These are phyloP conservation scores for Oxycera nigricornis DNA, from an alignment of 2,888 invertebrate species.

Conservation along the genomic window DNA sequence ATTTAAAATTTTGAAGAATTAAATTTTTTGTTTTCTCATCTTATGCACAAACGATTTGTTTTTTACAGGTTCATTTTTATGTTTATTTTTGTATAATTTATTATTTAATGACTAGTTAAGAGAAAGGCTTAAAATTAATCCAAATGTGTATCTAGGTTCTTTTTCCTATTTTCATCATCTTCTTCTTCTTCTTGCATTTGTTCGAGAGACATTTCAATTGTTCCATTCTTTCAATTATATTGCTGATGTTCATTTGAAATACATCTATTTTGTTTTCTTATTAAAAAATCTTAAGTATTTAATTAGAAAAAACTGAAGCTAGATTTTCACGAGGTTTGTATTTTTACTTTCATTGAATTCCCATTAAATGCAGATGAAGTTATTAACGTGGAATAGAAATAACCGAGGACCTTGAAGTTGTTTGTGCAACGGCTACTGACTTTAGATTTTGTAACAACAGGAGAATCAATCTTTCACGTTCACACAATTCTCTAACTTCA, in stretches of 20 bases:
- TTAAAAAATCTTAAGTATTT: slow-evolving; percentile 22
- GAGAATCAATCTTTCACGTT: not conserved
- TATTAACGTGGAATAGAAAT: not conserved
- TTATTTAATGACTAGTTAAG: slow-evolving; percentile 40
- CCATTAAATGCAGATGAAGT: slow-evolving; percentile 2
- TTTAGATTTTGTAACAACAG: not conserved
- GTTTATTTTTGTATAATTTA: slow-evolving; percentile 25
- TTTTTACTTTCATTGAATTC: not conserved
- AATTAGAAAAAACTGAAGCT: slow-evolving; percentile 27
- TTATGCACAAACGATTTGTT: slow-evolving; percentile 17
- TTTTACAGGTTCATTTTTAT: slow-evolving; percentile 25
- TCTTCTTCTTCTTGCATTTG: not conserved
- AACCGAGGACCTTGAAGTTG: not conserved
- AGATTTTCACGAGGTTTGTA: slow-evolving; percentile 1
- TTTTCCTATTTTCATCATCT: slow-evolving; percentile 20
- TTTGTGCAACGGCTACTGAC: not conserved
- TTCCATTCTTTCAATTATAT: slow-evolving; percentile 29
- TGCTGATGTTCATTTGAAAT: slow-evolving; percentile 16
- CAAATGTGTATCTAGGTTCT: slow-evolving; percentile 32
- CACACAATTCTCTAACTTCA: not conserved
- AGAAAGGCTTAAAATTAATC: slow-evolving; percentile 39
- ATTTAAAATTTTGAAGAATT: not conserved
- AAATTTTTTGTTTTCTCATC: slow-evolving; percentile 1
- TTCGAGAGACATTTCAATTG: slow-evolving; percentile 33
- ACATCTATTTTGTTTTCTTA: slow-evolving; percentile 33